These are phyloP conservation scores for Protobothrops mucrosquamatus DNA, from an alignment of 2,113 vertebrate species.

Conservation along the genomic window DNA sequence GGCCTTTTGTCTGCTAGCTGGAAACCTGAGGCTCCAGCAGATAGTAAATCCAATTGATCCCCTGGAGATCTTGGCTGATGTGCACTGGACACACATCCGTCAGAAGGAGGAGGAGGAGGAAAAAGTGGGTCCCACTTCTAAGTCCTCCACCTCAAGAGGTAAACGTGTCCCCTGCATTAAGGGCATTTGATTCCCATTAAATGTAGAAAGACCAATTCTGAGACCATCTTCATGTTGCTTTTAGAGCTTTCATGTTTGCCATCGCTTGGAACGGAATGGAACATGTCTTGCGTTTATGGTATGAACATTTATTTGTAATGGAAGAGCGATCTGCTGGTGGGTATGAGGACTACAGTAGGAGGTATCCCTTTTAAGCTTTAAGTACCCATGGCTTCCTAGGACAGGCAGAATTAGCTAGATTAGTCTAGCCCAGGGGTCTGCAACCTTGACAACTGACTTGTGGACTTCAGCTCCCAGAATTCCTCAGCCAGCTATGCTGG, in stretches of 20 bases:
- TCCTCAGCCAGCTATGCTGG: no score
- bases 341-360: not conserved
- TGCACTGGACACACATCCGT: constrained; percentile 78
- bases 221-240: constrained; percentile 19
- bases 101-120: constrained; percentile 75
- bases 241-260: constrained; percentile 47
- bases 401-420: not conserved
- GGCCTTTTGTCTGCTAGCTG: constrained; percentile 69
- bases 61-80: constrained; percentile 77
- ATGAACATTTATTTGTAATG: not conserved
- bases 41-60: constrained; percentile 80
- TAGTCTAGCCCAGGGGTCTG: not conserved
- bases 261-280: constrained; percentile 34
- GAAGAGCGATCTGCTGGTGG: not conserved
- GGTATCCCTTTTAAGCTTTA: not conserved
- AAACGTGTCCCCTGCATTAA: constrained; percentile 62
- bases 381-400: not conserved
- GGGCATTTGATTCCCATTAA: not conserved
- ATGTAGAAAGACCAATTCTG: constrained; percentile 22
- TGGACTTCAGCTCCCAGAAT: no score
- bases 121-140: constrained; percentile 69
- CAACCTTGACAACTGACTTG: no score
- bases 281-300: not conserved
- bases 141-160: constrained; percentile 86
- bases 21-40: constrained; percentile 83